A percentile compares a stretch with the other conserved stretches of the same genome.
These are phyloP conservation scores for Plusia festucae DNA, from an alignment of 2,888 invertebrate species.

Conservation along the genomic window DNA sequence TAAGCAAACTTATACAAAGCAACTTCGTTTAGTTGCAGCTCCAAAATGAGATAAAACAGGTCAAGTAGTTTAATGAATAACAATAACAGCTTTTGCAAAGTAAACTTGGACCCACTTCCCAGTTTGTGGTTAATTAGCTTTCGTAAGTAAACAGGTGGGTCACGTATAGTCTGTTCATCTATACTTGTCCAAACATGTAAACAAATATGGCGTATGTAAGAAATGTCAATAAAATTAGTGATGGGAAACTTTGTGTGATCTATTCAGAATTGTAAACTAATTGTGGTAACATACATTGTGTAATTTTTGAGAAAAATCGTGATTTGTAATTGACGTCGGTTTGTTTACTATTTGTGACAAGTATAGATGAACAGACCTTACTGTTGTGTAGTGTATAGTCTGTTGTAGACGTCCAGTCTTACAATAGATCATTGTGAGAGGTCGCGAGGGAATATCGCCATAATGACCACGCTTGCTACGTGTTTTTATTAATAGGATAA, in stretches of 20 bases:
- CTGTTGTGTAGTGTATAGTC: background rate
- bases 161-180: too few relatives aligned
- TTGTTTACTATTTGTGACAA: too few relatives aligned
- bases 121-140: constrained; percentile 73
- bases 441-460: constrained; percentile 1
- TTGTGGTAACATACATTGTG: too few relatives aligned
- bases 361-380: too few relatives aligned
- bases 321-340: too few relatives aligned
- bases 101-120: constrained; percentile 69
- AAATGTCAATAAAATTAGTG: too few relatives aligned
- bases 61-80: constrained; percentile 81
- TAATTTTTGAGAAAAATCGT: too few relatives aligned
- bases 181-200: too few relatives aligned
- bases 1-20: constrained; percentile 74
- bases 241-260: too few relatives aligned
- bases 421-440: constrained; percentile 3
- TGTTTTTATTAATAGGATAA: background rate
- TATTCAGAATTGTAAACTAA: too few relatives aligned
- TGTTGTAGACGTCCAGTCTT: constrained; percentile 3
- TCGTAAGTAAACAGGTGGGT: constrained; percentile 41
- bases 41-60: constrained; percentile 81
- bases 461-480: background rate
- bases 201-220: too few relatives aligned
- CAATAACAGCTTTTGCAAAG: constrained; percentile 74
- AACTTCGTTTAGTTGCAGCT: constrained; percentile 69